Percentiles rank a stretch among this genome's conserved stretches.
Conservation (phyloP, 2,113 vertebrate species). For the Clarias magur region DNA sequence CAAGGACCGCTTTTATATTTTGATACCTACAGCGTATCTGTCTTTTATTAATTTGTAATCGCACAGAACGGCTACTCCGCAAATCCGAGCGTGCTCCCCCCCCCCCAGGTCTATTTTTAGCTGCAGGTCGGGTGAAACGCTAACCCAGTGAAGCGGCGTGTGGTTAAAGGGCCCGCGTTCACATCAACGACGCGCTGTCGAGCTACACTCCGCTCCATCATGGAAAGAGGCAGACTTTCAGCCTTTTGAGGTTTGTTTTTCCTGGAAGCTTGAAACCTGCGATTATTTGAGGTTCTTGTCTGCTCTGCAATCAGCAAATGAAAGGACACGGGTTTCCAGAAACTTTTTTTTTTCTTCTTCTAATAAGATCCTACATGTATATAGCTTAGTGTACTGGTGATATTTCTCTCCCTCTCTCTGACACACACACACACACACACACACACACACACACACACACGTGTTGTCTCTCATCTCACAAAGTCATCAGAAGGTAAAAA, state of each 20-base stretch:
- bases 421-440: neutral
- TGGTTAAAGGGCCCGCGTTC: neutral
- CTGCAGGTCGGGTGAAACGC: neutral
- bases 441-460: neutral
- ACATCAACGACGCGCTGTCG: neutral
- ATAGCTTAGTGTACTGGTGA: neutral
- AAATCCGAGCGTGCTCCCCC: neutral
- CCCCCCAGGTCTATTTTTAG: neutral
- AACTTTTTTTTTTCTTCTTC: neutral
- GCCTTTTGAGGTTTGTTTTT: neutral
- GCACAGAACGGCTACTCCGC: neutral
- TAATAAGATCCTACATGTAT: conserved; percentile 38
- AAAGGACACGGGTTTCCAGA: conserved; percentile 13
- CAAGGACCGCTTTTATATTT: no score
- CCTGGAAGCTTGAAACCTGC: conserved; percentile 2
- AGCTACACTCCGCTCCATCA: neutral
- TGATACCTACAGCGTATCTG: no score
- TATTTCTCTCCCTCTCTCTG: neutral
- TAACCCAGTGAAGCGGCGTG: neutral
- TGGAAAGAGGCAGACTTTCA: neutral
- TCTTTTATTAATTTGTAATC: neutral
- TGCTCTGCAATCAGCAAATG: conserved; percentile 12
- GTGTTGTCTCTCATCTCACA: no score
- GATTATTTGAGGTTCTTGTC: conserved; percentile 31
- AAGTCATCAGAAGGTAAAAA: neutral